phyloP scores from a whole-genome alignment of 2,113 vertebrate species.

The Lipophrys pholis region DNA sequence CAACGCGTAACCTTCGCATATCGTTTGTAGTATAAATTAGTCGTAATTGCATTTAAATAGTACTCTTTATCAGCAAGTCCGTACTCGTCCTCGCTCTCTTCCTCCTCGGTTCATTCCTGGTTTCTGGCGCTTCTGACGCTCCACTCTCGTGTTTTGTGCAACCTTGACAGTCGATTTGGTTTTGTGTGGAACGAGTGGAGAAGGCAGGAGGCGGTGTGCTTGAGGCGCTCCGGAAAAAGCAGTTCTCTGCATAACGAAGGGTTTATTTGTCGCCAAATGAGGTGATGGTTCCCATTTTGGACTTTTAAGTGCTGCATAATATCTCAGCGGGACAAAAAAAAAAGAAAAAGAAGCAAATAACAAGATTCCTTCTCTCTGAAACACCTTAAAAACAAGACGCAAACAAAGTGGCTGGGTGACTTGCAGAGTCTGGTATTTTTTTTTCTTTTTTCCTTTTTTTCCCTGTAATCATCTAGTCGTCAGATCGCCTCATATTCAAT shows the following conservation, averaged over 20 bases:
- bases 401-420: no score
- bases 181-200: conserved; percentile 17
- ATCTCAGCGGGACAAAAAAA: background rate
- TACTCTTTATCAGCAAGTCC: no score
- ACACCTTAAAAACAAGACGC: background rate
- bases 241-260: conserved; percentile 18
- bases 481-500: conserved; percentile 22
- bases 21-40: no score
- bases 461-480: conserved; percentile 9
- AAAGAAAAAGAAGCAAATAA: background rate
- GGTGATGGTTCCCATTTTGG: background rate
- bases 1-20: no score
- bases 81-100: no score
- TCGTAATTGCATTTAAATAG: no score
- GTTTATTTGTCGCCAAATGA: conserved; percentile 13
- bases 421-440: no score
- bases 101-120: no score
- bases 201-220: conserved; percentile 6
- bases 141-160: conserved; percentile 28
- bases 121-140: background rate
- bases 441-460: background rate
- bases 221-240: background rate
- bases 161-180: conserved; percentile 44
- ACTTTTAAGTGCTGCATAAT: conserved; percentile 13
- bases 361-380: background rate